Evolutionary conservation across 2,888 invertebrate species (phyloP), one percentile per base, ranked within the genome.

Genomic region (Ecliptopera silaceata): DNA sequence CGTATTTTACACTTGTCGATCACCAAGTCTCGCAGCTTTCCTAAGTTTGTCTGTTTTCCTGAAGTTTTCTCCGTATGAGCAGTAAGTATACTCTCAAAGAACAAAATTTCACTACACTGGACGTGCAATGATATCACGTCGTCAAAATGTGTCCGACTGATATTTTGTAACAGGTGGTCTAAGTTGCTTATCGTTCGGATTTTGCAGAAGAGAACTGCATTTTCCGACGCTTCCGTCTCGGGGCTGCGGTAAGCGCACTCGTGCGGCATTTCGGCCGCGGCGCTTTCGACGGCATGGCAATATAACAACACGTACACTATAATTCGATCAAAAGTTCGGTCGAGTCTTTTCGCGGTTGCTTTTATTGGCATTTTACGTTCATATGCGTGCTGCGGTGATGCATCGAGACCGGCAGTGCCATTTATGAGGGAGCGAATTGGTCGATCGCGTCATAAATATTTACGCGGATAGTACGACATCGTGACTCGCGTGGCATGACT

Each of bases 1-100:
- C 94, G 93, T 72, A 96, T 93, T 85, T 96, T 96, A 83, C 96
- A 96, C 79, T 93, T 94, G 71, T 95, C 95, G 66, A 96, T 92
- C 88, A 93, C 70, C 88, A 94, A 77, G 92, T 94, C 91, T 92
- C 95, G 85, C 92, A 96, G 78, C 91, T 94, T 82, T 91, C 94
- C 80, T 60, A 95, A 86, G 62, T 91, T 91, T 31, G 91, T 88
- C 61, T 94, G 86, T 79, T 94, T 94, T 20, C 82, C 84, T 51
- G 88, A 50, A 54, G 79, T 51, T 70, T 88, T 81, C 53, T 89
- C 83, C 38, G 83, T 77, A 31, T 88, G 89, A 59, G 93, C 88
- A 59, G 93, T 93, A 59, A 95, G 81, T 47, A 94, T 94, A 74
- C 95, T 95, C 82, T 95, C 95, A 76, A 94, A 95, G 84, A 95